Conservation (phyloP, 2,888 invertebrate genomes). For the Syrista parreyssii region DNA sequence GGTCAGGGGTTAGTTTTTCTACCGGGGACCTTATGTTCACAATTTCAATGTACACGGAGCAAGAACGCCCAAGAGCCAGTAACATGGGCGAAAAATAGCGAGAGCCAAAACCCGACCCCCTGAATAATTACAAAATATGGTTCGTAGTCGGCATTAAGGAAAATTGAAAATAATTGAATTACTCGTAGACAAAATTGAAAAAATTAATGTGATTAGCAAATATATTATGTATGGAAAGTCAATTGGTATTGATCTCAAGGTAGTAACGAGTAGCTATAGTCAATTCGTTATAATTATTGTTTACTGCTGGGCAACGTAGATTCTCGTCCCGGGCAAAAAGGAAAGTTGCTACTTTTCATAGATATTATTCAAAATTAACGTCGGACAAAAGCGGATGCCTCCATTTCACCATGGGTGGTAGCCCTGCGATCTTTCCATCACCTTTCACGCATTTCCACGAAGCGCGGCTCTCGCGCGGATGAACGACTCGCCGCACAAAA, state of each 20-base stretch:
- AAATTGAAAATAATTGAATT: background rate
- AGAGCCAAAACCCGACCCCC: background rate
- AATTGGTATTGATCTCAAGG: background rate
- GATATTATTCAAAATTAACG: conserved; percentile 51
- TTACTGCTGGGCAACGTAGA: background rate
- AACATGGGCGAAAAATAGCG: background rate
- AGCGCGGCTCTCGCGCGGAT: conserved; percentile 31
- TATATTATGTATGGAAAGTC: background rate
- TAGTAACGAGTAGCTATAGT: background rate
- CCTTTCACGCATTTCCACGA: conserved; percentile 32
- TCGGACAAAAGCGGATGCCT: conserved; percentile 50
- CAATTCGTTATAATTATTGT: background rate
- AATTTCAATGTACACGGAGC: conserved; percentile 22
- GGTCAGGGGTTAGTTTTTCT: conserved; percentile 60
- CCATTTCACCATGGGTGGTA: conserved; percentile 38
- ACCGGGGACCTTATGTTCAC: conserved; percentile 22
- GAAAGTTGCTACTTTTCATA: conserved; percentile 1
- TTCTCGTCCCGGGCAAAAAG: background rate
- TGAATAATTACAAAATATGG: background rate
- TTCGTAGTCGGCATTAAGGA: background rate
- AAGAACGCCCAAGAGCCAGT: background rate
- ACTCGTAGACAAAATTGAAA: background rate
- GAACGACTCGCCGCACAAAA: conserved; percentile 51
- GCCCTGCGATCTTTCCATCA: conserved; percentile 30
- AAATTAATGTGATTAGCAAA: background rate